Base-by-base conservation (phyloP, 1,140 invertebrate genomes). In the Choristoneura fumiferana region DNA sequence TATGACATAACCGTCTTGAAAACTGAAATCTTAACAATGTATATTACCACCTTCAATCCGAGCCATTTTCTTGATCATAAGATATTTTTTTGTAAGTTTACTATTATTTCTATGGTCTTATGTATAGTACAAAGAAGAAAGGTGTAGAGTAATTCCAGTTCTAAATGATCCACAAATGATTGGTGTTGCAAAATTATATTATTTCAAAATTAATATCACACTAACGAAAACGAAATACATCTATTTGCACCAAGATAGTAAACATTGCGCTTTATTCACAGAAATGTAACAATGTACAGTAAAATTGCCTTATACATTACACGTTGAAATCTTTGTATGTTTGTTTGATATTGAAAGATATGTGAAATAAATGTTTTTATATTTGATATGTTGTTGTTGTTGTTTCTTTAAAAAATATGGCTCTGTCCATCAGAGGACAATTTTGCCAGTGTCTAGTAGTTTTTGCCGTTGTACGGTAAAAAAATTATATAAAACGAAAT, bases 1-100 rank as follows among this genome's bases (percentile, higher is more conserved):
- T 1, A 12, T 22, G 43, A 49, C 43, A 29, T 22, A 1, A 29
- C 43, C n/a, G n/a, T n/a, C n/a, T n/a, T n/a, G n/a, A n/a, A 49
- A 49, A n/a, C 29, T 53, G 14, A 35, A 36, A 54, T 54, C 60
- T 65, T 54, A 54, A 53, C 18, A 64, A 64, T 63, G 60, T 65
- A 33, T 63, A 59, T 67, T 65, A 39, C 58, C 65, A 67, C 58
- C 55, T 65, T 35, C 62, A 86, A 86, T 84, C 83, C 81, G 83
- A 86, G 83, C 83, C 83, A 86, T 86, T 81, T 81, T 73, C 62
- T 58, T 36, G 35, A 60, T 65, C 57, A 55, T 49, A 49, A 17
- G 18, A 49, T 49, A 53, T 53, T 60, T 52, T 57, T 57, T 57
- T 17, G 10, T 52, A 45, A 68, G 58, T 33, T 54, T 18, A 57